A percentile compares a stretch with the other conserved stretches of the same genome.
Evolutionary conservation across 2,113 vertebrate species (phyloP).

Genomic region (Peromyscus maniculatus): DNA sequence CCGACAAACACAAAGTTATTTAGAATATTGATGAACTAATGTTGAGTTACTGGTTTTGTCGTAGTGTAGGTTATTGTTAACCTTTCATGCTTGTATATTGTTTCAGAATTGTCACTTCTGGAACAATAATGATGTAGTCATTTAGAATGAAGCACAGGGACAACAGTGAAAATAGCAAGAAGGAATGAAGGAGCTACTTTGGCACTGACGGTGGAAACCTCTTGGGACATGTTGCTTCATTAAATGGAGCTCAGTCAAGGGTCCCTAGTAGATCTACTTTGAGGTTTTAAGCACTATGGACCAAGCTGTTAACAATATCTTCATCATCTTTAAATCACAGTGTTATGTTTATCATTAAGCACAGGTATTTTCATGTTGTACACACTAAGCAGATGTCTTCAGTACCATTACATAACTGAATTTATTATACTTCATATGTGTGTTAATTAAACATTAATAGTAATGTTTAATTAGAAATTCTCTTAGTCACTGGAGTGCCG

Average conservation of each 20-base stretch:
- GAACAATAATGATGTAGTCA: neutral
- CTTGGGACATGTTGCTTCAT: accelerated
- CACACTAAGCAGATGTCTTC: slow-evolving; percentile 50
- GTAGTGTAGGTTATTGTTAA: neutral
- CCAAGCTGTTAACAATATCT: slow-evolving; percentile 66
- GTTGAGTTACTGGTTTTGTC: neutral
- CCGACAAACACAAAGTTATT: neutral
- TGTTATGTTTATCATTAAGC: slow-evolving; percentile 71
- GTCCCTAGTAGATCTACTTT: neutral
- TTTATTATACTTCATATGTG: slow-evolving; percentile 65
- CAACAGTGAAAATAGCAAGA: neutral
- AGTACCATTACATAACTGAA: slow-evolving; percentile 52
- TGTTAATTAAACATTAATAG: slow-evolving; percentile 56
- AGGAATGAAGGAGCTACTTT: neutral
- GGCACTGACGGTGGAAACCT: neutral
- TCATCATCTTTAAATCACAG: slow-evolving; percentile 54
- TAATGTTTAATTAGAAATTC: slow-evolving; percentile 77
- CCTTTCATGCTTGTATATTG: slow-evolving; percentile 44
- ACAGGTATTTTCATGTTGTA: slow-evolving; percentile 38
- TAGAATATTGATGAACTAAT: slow-evolving; percentile 53
- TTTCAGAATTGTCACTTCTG: slow-evolving; percentile 43
- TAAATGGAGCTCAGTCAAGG: neutral
- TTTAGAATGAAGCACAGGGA: slow-evolving; percentile 19
- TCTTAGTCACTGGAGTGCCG: neutral
- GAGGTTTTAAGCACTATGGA: slow-evolving; percentile 27